Conservation (phyloP, 2,888 invertebrate species). For the Lasioglossum marginatum region DNA sequence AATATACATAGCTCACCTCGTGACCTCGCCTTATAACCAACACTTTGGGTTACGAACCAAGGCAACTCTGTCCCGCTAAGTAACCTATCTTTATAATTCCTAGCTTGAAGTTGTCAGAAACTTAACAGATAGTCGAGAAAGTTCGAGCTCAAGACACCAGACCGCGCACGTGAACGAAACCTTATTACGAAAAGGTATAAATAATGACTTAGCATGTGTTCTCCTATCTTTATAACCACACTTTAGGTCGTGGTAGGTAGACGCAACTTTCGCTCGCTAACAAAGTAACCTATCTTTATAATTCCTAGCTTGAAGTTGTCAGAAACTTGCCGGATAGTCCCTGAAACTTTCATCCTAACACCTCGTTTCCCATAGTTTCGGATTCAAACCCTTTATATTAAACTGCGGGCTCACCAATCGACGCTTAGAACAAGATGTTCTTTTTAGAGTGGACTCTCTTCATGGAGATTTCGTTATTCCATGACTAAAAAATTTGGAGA, state of each 20-base stretch:
- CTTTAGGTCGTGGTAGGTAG: not conserved
- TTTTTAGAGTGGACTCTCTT: not conserved
- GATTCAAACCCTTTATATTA: not conserved
- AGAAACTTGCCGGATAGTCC: constrained; percentile 4
- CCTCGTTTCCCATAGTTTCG: not conserved
- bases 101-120: constrained; percentile 13
- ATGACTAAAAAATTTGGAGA: not conserved
- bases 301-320: not conserved
- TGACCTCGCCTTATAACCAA: not conserved
- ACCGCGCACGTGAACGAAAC: constrained; percentile 1
- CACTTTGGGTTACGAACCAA: not conserved
- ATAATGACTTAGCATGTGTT: constrained; percentile 7
- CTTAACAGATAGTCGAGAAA: constrained; percentile 7
- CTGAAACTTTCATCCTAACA: not conserved
- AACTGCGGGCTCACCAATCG: not conserved
- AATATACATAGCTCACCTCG: not conserved
- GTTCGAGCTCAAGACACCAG: constrained; percentile 1
- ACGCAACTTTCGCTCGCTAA: not conserved
- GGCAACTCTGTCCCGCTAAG: not conserved
- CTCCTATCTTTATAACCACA: constrained; percentile 1
- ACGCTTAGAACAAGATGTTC: not conserved
- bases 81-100: constrained; percentile 6
- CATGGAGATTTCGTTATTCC: not conserved
- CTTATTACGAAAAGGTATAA: constrained; percentile 14
- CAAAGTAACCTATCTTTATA: constrained; percentile 13